Evolutionary conservation across 2,888 invertebrate genomes (phyloP), one percentile per base, ranked within the genome.

Genomic region (Gortyna flavago): DNA sequence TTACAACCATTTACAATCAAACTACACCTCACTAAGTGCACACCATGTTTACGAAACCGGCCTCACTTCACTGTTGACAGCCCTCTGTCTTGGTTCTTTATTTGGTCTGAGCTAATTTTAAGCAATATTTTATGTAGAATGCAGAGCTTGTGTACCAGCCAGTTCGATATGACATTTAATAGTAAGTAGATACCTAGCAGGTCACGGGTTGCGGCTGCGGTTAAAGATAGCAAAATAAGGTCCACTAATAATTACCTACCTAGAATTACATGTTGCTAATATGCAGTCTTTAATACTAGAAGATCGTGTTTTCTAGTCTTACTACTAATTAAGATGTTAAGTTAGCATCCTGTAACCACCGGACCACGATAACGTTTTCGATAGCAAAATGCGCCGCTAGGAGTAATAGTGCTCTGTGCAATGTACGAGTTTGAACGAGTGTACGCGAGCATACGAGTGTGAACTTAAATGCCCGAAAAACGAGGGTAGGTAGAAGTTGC

Each of bases 301-400:
- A 70, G 73, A 68, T 71, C 70, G 35, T 67, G 82, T 74, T 74
- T 69, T 72, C 64, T 79, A 13, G 64, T 59, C 51, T 57, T 25
- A 51, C 35, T 29, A 62, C 71, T 81, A 74, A 85, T 83, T 71
- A 72, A 77, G n/a, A 74, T 74, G 72, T 85, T 74, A 51, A 64
- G 38, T 71, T 70, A 61, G 1, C 51, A 73, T 74, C 62, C 59
- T 38, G 38, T 77, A 73, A 71, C 79, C 29, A 57, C 18, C 32
- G n/a, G 16, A 6, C 11, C 21, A 48, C 18, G 66, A 1, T 70
- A 48, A 57, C 7, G 41, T 29, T 70, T 29, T n/a, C 44, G 57
- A 81, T 68, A 32, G 5, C 38, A 48, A 32, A 72, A 72, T 64
- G 11, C n/a, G 18, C n/a, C n/a, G n/a, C n/a, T n/a, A n/a, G n/a